A percentile compares a stretch with the other conserved stretches of the same genome.
phyloP scores from a whole-genome alignment of 2,797 vertebrate genomes.

The Muscicapa comitata region DNA sequence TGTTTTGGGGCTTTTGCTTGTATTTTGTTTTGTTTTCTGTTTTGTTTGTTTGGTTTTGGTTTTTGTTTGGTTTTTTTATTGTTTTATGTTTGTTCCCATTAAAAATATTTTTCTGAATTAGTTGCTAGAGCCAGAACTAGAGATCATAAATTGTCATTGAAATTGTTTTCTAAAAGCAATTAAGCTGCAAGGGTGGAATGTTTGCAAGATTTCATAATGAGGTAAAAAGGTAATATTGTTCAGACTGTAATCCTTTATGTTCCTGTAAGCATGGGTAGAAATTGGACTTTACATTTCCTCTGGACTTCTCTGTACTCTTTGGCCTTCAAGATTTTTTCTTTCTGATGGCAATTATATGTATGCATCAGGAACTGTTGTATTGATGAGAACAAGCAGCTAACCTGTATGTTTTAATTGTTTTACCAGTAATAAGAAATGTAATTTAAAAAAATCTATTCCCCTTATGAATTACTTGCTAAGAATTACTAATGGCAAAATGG shows the following conservation, averaged over 20 bases:
- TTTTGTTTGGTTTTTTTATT: not conserved
- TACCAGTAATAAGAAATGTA: not conserved
- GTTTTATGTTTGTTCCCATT: not conserved
- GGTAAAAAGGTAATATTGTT: not conserved
- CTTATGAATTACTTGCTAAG: not conserved
- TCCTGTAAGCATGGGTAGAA: not conserved
- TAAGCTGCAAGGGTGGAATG: not conserved
- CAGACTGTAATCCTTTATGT: not conserved
- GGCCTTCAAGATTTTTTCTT: not conserved
- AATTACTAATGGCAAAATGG: not conserved
- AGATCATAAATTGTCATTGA: not conserved
- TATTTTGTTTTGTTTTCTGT: not conserved
- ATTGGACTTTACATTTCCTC: not conserved
- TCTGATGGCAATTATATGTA: not conserved
- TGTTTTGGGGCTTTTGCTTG: not conserved
- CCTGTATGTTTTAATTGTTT: not conserved
- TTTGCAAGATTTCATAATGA: not conserved
- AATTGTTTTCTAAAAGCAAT: slow-evolving; percentile 19
- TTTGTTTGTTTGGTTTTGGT: not conserved
- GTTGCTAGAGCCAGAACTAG: not conserved
- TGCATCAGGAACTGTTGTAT: not conserved
- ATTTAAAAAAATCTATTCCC: not conserved
- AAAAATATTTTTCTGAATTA: not conserved
- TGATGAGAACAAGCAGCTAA: not conserved
- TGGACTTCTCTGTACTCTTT: not conserved